Evolutionary conservation across 2,888 invertebrate species (phyloP), one percentile per base, ranked within the genome.

Genomic region (Dichetophora obliterata): DNA sequence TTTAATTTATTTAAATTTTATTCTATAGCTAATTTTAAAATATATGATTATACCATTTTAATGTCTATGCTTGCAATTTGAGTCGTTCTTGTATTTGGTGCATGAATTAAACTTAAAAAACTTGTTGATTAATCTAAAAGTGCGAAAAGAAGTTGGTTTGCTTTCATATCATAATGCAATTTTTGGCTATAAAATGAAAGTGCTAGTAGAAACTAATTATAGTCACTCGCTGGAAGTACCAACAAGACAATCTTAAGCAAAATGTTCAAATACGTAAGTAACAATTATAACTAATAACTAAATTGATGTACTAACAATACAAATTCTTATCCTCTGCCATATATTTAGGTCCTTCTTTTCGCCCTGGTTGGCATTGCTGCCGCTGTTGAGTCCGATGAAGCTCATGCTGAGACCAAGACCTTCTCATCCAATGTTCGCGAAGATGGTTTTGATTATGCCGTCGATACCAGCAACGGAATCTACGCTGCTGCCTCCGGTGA

Each of bases 381-480:
- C 68, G 63, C 72, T 5, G 70, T 74, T 16, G 54, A 16, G 84
- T 37, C 22, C 52, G 73, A 63, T 9, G 80, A 83, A 74, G 82
- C 77, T 4, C 82, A 84, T 34, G 84, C 84, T 66, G 83, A 84
- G 22, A 76, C 80, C 3, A 50, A n/a, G 76, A 73, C 11, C 68
- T 61, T 19, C 80, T 34, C 87, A 81, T 78, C 81, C 19, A 86
- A 88, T 68, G 76, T 87, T 0, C 80, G 82, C 5, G 11, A 78
- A 59, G 82, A 87, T 77, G 88, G 88, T 34, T 87, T 86, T 74
- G 78, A 83, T 31, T 73, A 78, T 3, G 75, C 63, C 19, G 77
- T 84, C 70, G 83, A 82, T 48, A 84, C 85, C 71, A 81, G 65
- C 78, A 86, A 87, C 76, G 82, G 83, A 59, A 84, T 84, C 14